These are phyloP conservation scores for Troilus luridus DNA, from an alignment of 2,888 invertebrate species.

Conservation along the genomic window DNA sequence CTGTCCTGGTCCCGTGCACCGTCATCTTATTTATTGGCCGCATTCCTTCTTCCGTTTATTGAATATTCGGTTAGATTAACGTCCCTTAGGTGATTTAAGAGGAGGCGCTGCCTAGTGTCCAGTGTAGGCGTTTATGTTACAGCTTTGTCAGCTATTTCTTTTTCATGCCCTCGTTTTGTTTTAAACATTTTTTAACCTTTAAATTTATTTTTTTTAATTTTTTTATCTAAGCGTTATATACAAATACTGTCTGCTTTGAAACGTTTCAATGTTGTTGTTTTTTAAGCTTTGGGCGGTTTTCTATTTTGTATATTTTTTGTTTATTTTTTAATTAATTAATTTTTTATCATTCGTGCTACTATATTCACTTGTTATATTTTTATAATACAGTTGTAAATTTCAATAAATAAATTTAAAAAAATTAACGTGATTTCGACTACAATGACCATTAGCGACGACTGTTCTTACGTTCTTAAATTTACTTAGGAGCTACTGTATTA, in stretches of 20 bases:
- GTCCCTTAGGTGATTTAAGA: conserved; percentile 12
- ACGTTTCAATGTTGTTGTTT: too few species aligned
- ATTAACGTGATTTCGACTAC: too few species aligned
- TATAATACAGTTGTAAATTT: too few species aligned
- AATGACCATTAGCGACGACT: too few species aligned
- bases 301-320: too few species aligned
- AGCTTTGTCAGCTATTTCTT: conserved; percentile 29
- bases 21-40: conserved; percentile 42
- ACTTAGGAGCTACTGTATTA: too few species aligned
- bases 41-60: conserved; percentile 52
- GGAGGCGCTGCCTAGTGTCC: not conserved
- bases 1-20: not conserved
- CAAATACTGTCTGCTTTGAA: not conserved
- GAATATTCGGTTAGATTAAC: conserved; percentile 47
- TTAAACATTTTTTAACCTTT: not conserved
- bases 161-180: not conserved
- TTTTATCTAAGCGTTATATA: not conserved
- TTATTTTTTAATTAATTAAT: too few species aligned
- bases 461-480: too few species aligned
- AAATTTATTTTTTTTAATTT: not conserved
- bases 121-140: conserved; percentile 53
- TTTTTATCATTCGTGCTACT: too few species aligned
- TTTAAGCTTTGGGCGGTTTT: too few species aligned
- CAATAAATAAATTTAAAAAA: too few species aligned
- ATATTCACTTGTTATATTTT: too few species aligned